Conservation (phyloP, 2,113 vertebrate genomes). For the Callopanchax toddi region DNA sequence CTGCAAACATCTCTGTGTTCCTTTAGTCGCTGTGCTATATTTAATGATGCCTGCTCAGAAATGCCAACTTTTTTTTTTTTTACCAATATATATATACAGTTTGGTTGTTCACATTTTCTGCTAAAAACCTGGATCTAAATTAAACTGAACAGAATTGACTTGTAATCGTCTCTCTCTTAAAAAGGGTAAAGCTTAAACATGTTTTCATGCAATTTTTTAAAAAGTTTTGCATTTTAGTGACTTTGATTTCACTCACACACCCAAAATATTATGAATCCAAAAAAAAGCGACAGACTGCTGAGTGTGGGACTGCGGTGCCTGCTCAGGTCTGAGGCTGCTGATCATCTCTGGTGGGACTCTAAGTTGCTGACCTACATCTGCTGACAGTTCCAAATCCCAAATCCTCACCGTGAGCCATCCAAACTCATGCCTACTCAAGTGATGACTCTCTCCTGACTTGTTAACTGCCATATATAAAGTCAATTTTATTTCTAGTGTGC, state of each 20-base stretch:
- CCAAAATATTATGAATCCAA: not conserved
- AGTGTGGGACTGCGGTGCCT: slow-evolving; percentile 19
- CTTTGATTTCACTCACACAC: not conserved
- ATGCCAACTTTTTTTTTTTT: not conserved
- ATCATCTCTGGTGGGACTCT: slow-evolving; percentile 48
- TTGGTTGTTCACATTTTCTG: too few species aligned
- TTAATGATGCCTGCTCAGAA: slow-evolving; percentile 5
- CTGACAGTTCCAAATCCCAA: slow-evolving; percentile 66
- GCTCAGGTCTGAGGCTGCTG: slow-evolving; percentile 47
- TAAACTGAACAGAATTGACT: not conserved
- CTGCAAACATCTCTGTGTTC: slow-evolving; percentile 46
- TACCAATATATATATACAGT: too few species aligned
- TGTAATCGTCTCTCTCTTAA: slow-evolving; percentile 29
- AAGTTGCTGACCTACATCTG: slow-evolving; percentile 72
- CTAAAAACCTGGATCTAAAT: too few species aligned
- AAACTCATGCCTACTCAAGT: slow-evolving; percentile 50
- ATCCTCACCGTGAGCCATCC: slow-evolving; percentile 33
- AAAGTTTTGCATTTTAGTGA: too few species aligned
- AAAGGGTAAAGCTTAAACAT: too few species aligned
- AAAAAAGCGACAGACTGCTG: slow-evolving; percentile 12
- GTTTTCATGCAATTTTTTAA: too few species aligned
- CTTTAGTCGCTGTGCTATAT: slow-evolving; percentile 29
- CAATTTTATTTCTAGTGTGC: slow-evolving; percentile 46
- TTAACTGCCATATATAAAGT: slow-evolving; percentile 61
- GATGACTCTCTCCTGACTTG: slow-evolving; percentile 57